Conservation (phyloP, 2,888 invertebrate species). For the Acleris laterana region DNA sequence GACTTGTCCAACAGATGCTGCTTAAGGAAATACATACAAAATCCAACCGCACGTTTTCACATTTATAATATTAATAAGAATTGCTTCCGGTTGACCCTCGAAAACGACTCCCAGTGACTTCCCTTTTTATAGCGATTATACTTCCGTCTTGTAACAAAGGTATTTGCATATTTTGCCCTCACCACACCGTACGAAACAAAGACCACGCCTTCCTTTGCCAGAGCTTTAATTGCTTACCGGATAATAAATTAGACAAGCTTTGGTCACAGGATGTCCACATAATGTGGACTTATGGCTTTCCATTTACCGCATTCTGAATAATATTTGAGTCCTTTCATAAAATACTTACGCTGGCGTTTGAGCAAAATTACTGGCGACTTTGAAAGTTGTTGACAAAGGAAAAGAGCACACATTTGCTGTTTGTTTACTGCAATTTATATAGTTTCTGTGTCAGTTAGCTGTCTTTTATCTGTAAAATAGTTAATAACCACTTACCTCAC, state of each 20-base stretch:
- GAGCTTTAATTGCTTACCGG: slow-evolving; percentile 24
- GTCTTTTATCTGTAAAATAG: too few relatives aligned
- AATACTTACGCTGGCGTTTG: not conserved
- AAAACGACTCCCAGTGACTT: not conserved
- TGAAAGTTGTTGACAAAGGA: not conserved
- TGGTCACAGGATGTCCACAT: slow-evolving; percentile 12
- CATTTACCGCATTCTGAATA: not conserved
- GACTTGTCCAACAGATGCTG: too few relatives aligned
- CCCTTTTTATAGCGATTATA: not conserved
- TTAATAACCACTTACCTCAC: too few relatives aligned
- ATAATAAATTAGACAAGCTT: slow-evolving; percentile 25
- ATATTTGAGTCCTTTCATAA: not conserved
- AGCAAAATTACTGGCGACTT: not conserved
- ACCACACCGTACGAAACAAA: slow-evolving; percentile 13
- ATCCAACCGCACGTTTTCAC: too few relatives aligned
- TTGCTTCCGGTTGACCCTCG: not conserved
- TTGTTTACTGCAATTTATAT: too few relatives aligned
- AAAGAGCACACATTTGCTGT: too few relatives aligned
- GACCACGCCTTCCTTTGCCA: slow-evolving; percentile 13
- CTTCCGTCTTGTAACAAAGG: slow-evolving; percentile 9
- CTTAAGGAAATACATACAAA: too few relatives aligned
- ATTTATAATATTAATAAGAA: too few relatives aligned
- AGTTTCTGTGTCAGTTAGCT: too few relatives aligned
- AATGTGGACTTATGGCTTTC: slow-evolving; percentile 15
- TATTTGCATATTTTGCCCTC: slow-evolving; percentile 25